These are phyloP conservation scores for Leptinotarsa peninsularis DNA, from an alignment of 2,888 invertebrate species.

Conservation along the genomic window DNA sequence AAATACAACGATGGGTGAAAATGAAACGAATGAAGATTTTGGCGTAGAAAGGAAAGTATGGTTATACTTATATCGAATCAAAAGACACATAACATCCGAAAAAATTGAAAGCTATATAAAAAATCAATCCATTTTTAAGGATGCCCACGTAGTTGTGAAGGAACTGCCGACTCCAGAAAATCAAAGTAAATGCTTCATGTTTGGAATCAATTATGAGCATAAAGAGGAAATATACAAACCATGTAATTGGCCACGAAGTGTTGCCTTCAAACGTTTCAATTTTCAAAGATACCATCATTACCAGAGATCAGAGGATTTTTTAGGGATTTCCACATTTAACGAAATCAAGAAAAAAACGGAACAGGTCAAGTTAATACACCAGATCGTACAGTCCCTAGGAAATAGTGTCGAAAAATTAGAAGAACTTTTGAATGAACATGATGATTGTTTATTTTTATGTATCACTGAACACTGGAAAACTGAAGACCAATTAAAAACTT, in stretches of 20 bases:
- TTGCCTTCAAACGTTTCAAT: background rate
- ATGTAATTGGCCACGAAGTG: background rate
- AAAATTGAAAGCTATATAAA: background rate
- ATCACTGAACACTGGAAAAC: constrained; percentile 17
- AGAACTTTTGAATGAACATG: background rate
- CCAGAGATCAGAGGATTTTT: constrained; percentile 1
- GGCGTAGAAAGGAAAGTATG: background rate
- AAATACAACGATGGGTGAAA: background rate
- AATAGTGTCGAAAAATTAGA: constrained; percentile 1
- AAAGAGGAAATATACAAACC: constrained; percentile 11
- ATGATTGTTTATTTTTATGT: background rate
- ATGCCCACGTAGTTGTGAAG: background rate
- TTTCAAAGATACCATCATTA: constrained; percentile 5
- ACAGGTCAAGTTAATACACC: background rate
- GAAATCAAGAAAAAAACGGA: background rate
- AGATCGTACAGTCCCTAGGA: constrained; percentile 9
- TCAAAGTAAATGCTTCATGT: background rate
- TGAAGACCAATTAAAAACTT: background rate
- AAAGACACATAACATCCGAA: background rate
- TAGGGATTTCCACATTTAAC: background rate
- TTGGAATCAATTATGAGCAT: background rate
- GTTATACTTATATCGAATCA: constrained; percentile 5
- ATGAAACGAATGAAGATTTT: constrained; percentile 1
- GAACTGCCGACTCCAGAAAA: background rate
- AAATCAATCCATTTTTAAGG: background rate